Base-by-base conservation (phyloP, 2,113 vertebrate genomes). In the Drymodes brunneopygia region DNA sequence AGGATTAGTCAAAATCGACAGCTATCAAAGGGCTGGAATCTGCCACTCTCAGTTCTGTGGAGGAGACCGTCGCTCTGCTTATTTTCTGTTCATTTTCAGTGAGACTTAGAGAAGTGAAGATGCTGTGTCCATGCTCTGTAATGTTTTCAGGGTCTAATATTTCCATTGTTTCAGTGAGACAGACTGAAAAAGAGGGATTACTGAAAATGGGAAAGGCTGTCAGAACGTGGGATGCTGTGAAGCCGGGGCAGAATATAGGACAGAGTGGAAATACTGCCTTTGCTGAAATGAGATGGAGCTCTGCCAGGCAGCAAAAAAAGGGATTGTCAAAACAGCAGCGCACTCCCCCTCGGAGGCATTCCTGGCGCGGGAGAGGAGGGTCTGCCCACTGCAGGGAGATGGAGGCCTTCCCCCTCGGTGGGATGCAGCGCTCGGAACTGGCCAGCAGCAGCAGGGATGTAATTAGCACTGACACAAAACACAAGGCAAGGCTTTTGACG, bases 1-100 rank as follows among this genome's bases (percentile, higher is more conserved):
- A 94, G 95, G 92, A 96, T 95, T 96, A 96, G 84, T 88, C 56
- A 84, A 91, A 91, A 95, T 90, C 9, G 62, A 92, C 96, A 92
- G 89, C 88, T 90, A 90, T 86, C 94, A 60, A 74, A 90, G 86
- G 92, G 57, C 65, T 5, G 12, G 86, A 93, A 86, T 94, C 88
- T 86, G 92, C 88, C 38, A 11, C 51, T 66, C 74, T 73, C 2
- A 2, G n/a, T 90, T 80, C 47, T 1, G 1, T 16, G 23, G 71
- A 83, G 80, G 80, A 95, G 44, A 90, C 36, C 10, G 11, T 66
- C 3, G 0, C 27, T 85, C 74, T 3, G 19, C 53, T 81, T 64
- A n/a, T 82, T 80, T 88, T 54, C 60, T 44, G 38, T 51, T 93
- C 20, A 2, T 81, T 86, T 86, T 35, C 57, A 22, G 27, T 21